phyloP scores from a whole-genome alignment of 2,888 invertebrate species.

The Apodemia hepburni region DNA sequence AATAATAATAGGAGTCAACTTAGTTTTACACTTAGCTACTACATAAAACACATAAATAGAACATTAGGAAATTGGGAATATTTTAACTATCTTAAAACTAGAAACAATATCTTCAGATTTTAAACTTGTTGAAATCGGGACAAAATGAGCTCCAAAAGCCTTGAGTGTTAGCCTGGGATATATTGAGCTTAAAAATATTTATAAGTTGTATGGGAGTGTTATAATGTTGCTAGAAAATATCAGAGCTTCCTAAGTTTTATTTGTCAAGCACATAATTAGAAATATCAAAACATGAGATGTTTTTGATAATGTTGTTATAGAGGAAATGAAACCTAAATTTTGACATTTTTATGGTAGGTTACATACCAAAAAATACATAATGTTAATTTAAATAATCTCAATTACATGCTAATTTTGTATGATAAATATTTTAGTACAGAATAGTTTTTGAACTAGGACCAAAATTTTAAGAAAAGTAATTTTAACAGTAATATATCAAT shows the following conservation, averaged over 20 bases:
- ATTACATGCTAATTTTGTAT: slow-evolving; percentile 5
- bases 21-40: background rate
- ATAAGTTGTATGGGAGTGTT: background rate
- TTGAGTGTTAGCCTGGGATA: slow-evolving; percentile 4
- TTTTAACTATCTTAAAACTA: background rate
- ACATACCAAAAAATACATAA: slow-evolving; percentile 21
- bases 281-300: slow-evolving; percentile 19
- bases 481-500: slow-evolving; percentile 44
- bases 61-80: background rate
- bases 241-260: slow-evolving; percentile 7
- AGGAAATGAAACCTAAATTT: slow-evolving; percentile 20
- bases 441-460: slow-evolving; percentile 55
- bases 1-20: background rate
- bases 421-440: slow-evolving; percentile 18
- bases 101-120: background rate
- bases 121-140: background rate
- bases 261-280: background rate
- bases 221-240: background rate
- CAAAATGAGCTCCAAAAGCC: background rate
- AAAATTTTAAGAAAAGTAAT: slow-evolving; percentile 61
- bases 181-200: slow-evolving; percentile 11
- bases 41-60: background rate
- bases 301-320: slow-evolving; percentile 20
- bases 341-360: slow-evolving; percentile 21
- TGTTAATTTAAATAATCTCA: slow-evolving; percentile 13